Evolutionary conservation across 2,888 invertebrate genomes (phyloP), one percentile per base, ranked within the genome.

Genomic region (Polietes domitor): DNA sequence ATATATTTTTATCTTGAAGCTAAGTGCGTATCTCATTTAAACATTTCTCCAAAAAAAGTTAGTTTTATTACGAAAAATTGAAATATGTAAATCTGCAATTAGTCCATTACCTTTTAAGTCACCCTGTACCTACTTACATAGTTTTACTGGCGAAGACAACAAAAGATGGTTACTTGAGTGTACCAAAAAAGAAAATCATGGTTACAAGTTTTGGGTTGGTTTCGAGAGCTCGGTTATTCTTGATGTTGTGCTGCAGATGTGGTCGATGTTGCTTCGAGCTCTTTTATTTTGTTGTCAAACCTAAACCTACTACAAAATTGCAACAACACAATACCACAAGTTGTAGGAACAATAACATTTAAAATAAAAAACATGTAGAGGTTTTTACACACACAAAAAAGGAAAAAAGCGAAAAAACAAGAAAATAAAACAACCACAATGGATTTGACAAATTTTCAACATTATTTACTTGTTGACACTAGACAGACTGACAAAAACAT

Each of bases 391-490:
- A 58, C 2, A 55, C 53, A 72, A 55, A 61, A 28, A 74, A 19
- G 6, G 17, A 58, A 61, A 61, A n/a, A n/a, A n/a, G 12, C 61
- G 21, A 68, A 55, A 28, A 58, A 73, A 55, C 58, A n/a, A n/a
- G n/a, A n/a, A n/a, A n/a, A n/a, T n/a, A n/a, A n/a, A n/a, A n/a
- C n/a, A 61, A 65, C 17, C 10, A n/a, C 43, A 73, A 76, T 19
- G 28, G 32, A 28, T 53, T 61, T 70, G 61, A 73, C 53, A 80
- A 70, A 24, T 77, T 70, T 83, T 68, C 19, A 17, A 82, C 71
- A 82, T 65, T 65, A 28, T 37, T 61, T 55, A 72, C 37, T 75
- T 71, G 75, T 78, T 55, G 65, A 50, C 72, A 75, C 43, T 32
- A 78, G 74, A 71, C 61, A 2, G 24, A 1, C 5, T 21, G 19